Conservation (phyloP, 2,797 vertebrate species). For the Gallirallus australis region DNA sequence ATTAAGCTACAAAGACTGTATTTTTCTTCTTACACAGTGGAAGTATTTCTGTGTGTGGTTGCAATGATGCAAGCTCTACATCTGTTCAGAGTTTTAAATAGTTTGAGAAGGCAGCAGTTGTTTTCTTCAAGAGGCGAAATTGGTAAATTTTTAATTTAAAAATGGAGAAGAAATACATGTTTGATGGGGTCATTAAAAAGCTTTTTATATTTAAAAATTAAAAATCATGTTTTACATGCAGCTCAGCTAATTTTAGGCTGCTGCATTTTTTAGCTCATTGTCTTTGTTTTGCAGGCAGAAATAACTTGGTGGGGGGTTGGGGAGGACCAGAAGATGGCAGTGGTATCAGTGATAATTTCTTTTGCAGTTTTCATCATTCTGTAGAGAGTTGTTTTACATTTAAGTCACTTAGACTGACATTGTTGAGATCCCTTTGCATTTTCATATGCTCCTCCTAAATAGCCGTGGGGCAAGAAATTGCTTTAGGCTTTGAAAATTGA, state of each 20-base stretch:
- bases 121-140: conserved; percentile 49
- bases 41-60: conserved; percentile 61
- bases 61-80: conserved; percentile 59
- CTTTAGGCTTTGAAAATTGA: background rate
- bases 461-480: background rate
- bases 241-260: conserved; percentile 6
- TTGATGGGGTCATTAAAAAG: conserved; percentile 57
- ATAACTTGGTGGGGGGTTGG: background rate
- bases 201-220: conserved; percentile 44
- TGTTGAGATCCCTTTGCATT: background rate
- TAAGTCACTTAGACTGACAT: background rate
- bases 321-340: background rate
- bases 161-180: conserved; percentile 8
- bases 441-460: background rate
- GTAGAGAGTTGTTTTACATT: background rate
- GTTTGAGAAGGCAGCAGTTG: conserved; percentile 53
- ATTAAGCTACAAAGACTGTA: background rate
- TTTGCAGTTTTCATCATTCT: background rate
- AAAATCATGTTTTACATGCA: background rate
- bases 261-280: background rate
- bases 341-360: background rate
- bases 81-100: conserved; percentile 65
- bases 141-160: conserved; percentile 43
- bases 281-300: conserved; percentile 8
- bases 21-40: conserved; percentile 32